Conservation (phyloP, 2,888 invertebrate species). For the Lissonota sp. region DNA sequence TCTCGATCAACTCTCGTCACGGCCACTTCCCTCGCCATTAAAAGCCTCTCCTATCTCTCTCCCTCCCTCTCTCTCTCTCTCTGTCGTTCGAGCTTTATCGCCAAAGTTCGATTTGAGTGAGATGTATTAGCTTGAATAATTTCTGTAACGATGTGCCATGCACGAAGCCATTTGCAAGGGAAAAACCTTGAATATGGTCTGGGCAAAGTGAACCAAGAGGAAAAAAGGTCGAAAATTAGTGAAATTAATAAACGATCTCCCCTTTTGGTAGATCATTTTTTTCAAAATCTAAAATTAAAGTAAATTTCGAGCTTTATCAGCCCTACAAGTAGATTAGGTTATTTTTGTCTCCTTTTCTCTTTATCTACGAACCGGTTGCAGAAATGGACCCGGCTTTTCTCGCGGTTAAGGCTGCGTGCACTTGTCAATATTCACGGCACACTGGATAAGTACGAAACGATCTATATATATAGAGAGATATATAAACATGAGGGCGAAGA, state of each 20-base stretch:
- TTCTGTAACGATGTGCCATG: constrained; percentile 43
- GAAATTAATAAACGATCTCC: too few species aligned
- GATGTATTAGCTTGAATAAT: constrained; percentile 56
- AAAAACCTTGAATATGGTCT: constrained; percentile 42
- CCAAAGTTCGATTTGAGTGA: constrained; percentile 54
- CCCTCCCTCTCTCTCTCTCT: constrained; percentile 24
- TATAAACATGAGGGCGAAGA: background rate
- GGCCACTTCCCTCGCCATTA: constrained; percentile 59
- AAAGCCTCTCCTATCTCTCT: constrained; percentile 28
- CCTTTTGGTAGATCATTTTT: too few species aligned
- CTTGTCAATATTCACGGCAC: too few species aligned
- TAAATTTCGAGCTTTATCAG: too few species aligned
- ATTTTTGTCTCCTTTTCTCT: too few species aligned
- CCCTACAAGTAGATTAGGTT: too few species aligned
- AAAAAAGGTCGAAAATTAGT: constrained; percentile 27
- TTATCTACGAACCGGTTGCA: too few species aligned
- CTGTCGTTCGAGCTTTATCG: constrained; percentile 51
- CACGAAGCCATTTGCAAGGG: constrained; percentile 2
- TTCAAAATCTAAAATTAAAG: too few species aligned
- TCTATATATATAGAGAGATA: background rate
- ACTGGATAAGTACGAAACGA: too few species aligned
- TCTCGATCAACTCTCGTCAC: constrained; percentile 61
- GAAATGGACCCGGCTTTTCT: too few species aligned
- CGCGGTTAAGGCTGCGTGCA: too few species aligned
- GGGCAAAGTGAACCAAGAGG: constrained; percentile 37